A percentile compares a stretch with the other conserved stretches of the same genome.
These are phyloP conservation scores for Astropecten irregularis DNA, from an alignment of 53 echinoderm and acorn worm genomes.

Conservation along the genomic window DNA sequence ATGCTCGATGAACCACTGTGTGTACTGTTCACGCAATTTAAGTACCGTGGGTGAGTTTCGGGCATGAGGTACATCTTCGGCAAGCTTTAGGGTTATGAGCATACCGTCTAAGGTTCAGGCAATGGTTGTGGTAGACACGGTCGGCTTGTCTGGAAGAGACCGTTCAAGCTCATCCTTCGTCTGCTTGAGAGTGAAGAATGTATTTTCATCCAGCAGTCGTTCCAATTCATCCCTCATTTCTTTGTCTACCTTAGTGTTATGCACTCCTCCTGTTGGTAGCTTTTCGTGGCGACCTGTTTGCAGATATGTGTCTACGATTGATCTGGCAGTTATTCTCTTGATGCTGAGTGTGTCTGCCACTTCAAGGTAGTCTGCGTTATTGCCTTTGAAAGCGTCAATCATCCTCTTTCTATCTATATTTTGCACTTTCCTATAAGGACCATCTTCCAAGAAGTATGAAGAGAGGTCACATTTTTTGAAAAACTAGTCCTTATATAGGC, in stretches of 20 bases:
- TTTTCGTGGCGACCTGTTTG: slow-evolving; percentile 33
- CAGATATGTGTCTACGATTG: slow-evolving; percentile 45
- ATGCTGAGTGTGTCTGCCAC: slow-evolving; percentile 46
- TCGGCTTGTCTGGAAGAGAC: background rate
- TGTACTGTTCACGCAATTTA: slow-evolving; percentile 27
- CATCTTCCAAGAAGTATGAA: too few relatives aligned
- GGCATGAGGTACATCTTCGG: slow-evolving; percentile 57
- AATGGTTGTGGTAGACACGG: slow-evolving; percentile 32
- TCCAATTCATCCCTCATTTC: slow-evolving; percentile 31
- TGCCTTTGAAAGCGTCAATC: slow-evolving; percentile 46
- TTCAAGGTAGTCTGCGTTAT: slow-evolving; percentile 32
- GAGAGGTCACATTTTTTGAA: too few relatives aligned
- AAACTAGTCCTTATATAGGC: too few relatives aligned
- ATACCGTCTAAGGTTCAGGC: slow-evolving; percentile 31
- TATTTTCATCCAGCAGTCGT: background rate
- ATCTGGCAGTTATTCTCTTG: slow-evolving; percentile 42
- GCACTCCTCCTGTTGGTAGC: slow-evolving; percentile 38
- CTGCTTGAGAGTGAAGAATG: slow-evolving; percentile 8
- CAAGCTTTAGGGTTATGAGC: slow-evolving; percentile 31
- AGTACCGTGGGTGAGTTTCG: slow-evolving; percentile 52
- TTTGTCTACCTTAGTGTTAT: slow-evolving; percentile 47
- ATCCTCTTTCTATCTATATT: slow-evolving; percentile 25
- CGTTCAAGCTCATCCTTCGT: background rate
- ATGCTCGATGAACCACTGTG: slow-evolving; percentile 40
- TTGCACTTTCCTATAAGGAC: too few relatives aligned